phyloP scores from a whole-genome alignment of 2,113 vertebrate genomes.

The Crotalus helleri region DNA sequence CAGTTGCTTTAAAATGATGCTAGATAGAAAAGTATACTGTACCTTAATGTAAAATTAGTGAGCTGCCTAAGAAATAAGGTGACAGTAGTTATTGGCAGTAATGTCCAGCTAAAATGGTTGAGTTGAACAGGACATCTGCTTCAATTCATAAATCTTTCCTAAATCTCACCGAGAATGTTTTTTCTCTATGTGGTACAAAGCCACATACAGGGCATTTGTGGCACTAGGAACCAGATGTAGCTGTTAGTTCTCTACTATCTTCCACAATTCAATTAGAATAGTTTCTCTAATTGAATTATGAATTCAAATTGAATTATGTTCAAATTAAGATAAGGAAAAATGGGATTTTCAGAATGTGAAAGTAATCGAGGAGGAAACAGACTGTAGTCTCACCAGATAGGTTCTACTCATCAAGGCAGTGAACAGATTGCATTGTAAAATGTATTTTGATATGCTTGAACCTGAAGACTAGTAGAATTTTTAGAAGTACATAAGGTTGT shows the following conservation, averaged over 20 bases:
- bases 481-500: constrained; percentile 14
- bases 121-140: not conserved
- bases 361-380: not conserved
- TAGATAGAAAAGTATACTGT: not conserved
- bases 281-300: not conserved
- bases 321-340: not conserved
- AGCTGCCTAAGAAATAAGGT: not conserved
- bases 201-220: not conserved
- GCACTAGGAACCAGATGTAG: not conserved
- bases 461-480: not conserved
- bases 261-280: not conserved
- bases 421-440: not conserved
- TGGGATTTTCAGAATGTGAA: not conserved
- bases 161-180: not conserved
- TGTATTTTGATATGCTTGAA: not conserved
- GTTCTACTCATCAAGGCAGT: not conserved
- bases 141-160: not conserved
- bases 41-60: not conserved
- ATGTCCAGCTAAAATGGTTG: not conserved
- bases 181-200: not conserved
- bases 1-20: not conserved
- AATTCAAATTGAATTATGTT: not conserved
- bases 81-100: not conserved
- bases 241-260: not conserved
- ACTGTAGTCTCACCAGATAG: not conserved